These are phyloP conservation scores for Antigone vipio DNA, from an alignment of 2,113 vertebrate species.

Conservation along the genomic window DNA sequence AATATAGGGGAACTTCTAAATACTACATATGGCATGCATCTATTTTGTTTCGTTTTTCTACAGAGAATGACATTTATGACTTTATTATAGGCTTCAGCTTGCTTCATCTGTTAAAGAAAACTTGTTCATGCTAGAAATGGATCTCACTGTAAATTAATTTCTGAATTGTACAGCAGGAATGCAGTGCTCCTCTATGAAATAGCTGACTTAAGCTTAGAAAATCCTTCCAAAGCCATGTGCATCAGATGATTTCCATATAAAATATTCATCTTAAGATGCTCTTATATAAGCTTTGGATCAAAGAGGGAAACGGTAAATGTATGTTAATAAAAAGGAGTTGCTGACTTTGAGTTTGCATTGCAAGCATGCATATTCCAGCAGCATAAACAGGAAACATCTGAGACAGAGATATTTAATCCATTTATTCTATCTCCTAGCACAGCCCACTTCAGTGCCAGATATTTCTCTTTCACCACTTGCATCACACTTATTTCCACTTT, in stretches of 20 bases:
- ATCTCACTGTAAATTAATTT: background rate
- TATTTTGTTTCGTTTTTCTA: background rate
- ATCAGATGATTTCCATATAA: background rate
- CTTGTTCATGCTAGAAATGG: background rate
- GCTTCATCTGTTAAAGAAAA: background rate
- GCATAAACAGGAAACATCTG: slow-evolving; percentile 16
- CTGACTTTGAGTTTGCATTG: background rate
- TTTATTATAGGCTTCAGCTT: background rate
- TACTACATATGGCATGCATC: background rate
- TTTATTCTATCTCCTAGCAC: background rate
- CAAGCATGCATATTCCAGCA: background rate
- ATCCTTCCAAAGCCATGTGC: background rate
- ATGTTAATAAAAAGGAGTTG: background rate
- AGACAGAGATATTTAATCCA: slow-evolving; percentile 6
- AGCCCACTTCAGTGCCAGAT: background rate
- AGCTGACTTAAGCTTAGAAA: background rate
- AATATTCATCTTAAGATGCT: background rate
- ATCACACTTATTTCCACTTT: background rate
- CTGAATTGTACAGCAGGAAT: background rate
- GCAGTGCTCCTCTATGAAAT: background rate
- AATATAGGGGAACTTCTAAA: background rate
- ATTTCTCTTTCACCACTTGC: background rate
- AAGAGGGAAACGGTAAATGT: background rate
- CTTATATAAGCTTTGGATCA: background rate
- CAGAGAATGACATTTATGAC: background rate